A percentile compares a stretch with the other conserved stretches of the same genome.
Conservation (phyloP, 37 sponge, comb jelly and placozoan species). For the Theonella swinhoei region DNA sequence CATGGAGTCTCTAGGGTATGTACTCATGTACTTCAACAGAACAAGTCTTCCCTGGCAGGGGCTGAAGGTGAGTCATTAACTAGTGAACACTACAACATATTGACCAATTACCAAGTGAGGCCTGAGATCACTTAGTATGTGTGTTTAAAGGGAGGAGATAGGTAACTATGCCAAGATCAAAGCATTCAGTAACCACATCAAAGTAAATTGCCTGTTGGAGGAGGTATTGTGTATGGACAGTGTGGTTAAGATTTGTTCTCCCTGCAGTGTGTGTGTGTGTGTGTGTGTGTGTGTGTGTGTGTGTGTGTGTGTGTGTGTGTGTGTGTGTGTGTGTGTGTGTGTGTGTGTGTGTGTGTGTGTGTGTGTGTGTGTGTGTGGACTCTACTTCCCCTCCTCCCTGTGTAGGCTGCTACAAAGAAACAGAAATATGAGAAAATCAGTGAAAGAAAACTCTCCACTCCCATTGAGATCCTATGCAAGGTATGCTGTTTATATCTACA, state of each 20-base stretch:
- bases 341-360: slow-evolving; percentile 7
- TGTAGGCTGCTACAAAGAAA: slow-evolving; percentile 94
- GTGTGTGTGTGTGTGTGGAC: background rate
- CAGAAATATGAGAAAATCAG: slow-evolving; percentile 99
- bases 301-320: slow-evolving; percentile 1
- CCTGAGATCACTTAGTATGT: no score
- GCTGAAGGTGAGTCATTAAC: slow-evolving; percentile 74
- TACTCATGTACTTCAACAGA: slow-evolving; percentile 98
- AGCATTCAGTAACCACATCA: no score
- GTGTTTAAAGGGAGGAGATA: no score
- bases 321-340: slow-evolving; percentile 10
- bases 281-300: background rate
- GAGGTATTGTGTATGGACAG: no score
- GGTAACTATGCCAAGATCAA: no score
- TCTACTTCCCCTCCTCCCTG: background rate
- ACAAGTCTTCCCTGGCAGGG: slow-evolving; percentile 99
- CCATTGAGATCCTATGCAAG: slow-evolving; percentile 97
- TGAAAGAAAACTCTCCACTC: slow-evolving; percentile 98
- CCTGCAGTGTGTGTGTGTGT: background rate
- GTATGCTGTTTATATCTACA: no score
- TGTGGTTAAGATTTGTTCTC: no score
- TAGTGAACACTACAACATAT: no score
- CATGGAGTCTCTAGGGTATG: slow-evolving; percentile 98
- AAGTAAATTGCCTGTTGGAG: no score
- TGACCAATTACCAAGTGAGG: no score